Percentiles rank a stretch among this genome's conserved stretches.
Conservation (phyloP, 2,113 vertebrate species). For the Syngnathus typhle region DNA sequence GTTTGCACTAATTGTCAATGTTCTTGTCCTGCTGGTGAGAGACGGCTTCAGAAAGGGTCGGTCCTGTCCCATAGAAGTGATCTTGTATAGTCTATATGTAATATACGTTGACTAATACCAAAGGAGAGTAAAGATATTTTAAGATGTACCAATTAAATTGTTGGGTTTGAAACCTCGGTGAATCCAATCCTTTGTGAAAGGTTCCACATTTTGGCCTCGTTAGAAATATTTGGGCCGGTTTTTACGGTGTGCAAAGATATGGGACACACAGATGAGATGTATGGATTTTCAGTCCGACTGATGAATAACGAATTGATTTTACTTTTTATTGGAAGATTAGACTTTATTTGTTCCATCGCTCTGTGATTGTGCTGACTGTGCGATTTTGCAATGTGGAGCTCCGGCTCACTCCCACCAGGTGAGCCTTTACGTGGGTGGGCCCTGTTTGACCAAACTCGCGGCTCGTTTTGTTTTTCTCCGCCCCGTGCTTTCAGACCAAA, state of each 20-base stretch:
- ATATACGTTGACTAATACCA: conserved; percentile 58
- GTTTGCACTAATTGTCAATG: conserved; percentile 77
- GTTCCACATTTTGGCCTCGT: conserved; percentile 38
- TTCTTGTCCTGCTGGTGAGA: conserved; percentile 68
- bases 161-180: conserved; percentile 29
- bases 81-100: conserved; percentile 43
- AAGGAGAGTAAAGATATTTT: conserved; percentile 59
- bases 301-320: conserved; percentile 13
- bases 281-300: conserved; percentile 21
- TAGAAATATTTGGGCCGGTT: conserved; percentile 13
- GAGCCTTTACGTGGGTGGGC: conserved; percentile 59
- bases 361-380: conserved; percentile 54
- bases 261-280: conserved; percentile 13
- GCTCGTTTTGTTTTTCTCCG: conserved; percentile 1
- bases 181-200: conserved; percentile 28
- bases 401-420: conserved; percentile 49
- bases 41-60: conserved; percentile 61
- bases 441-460: conserved; percentile 24
- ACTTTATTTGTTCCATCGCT: conserved; percentile 8
- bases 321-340: background rate
- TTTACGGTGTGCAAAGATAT: conserved; percentile 24
- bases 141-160: conserved; percentile 45
- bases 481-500: conserved; percentile 24
- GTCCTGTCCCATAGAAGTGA: conserved; percentile 25
- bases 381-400: conserved; percentile 58